A percentile compares a stretch with the other conserved stretches of the same genome.
Evolutionary conservation across 2,797 vertebrate genomes (phyloP).

Genomic region (Tragopan temminckii): DNA sequence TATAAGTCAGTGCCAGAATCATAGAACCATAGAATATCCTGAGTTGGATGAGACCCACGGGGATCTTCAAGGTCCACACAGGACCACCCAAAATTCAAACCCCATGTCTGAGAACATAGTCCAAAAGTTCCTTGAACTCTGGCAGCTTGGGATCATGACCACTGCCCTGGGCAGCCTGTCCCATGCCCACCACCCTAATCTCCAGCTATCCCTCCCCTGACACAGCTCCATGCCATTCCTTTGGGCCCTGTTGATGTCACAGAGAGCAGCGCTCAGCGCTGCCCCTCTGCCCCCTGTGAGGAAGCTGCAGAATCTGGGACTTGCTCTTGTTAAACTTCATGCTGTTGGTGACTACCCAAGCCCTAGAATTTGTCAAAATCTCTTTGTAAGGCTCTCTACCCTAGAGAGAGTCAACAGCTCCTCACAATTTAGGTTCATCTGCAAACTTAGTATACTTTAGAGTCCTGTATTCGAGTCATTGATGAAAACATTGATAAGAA

Average conservation of each 20-base stretch:
- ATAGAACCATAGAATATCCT: neutral
- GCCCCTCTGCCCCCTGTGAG: neutral
- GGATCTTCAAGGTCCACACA: neutral
- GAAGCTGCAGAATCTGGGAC: neutral
- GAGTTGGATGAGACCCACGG: neutral
- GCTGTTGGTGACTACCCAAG: neutral
- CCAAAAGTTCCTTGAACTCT: neutral
- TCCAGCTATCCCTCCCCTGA: neutral
- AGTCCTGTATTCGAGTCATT: neutral
- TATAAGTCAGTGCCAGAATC: neutral
- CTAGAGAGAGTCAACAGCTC: neutral
- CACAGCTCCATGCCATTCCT: neutral
- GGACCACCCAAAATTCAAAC: neutral
- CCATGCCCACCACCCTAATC: neutral
- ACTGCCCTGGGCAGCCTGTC: neutral
- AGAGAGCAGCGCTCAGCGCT: neutral
- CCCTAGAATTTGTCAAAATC: neutral
- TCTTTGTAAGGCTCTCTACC: neutral
- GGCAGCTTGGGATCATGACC: neutral
- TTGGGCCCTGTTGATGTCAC: neutral
- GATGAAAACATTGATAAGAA: neutral
- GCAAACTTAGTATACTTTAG: no score
- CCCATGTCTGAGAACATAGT: no score
- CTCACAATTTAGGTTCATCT: no score
- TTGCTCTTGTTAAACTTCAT: neutral